Evolutionary conservation across 2,888 invertebrate genomes (phyloP).

Genomic region (Drosophila monieri): DNA sequence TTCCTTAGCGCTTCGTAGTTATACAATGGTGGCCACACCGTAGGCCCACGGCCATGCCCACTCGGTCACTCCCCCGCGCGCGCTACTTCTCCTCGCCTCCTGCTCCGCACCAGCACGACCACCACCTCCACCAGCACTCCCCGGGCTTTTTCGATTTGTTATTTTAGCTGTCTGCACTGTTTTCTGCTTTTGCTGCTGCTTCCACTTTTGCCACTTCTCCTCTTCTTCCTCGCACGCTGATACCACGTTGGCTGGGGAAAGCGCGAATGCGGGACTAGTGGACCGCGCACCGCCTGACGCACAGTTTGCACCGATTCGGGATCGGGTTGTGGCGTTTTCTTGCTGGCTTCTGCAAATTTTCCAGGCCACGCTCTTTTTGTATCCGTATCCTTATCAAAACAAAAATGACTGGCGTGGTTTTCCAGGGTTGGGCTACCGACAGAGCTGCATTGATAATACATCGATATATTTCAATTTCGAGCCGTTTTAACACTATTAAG

Average conservation of each 20-base stretch:
- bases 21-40: conserved; percentile 32
- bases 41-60: conserved; percentile 25
- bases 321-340: conserved; percentile 64
- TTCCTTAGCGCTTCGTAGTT: conserved; percentile 49
- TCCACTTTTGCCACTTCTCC: conserved; percentile 51
- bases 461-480: no score
- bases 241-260: conserved; percentile 65
- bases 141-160: conserved; percentile 67
- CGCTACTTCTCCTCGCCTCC: conserved; percentile 44
- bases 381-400: conserved; percentile 82
- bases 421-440: conserved; percentile 58
- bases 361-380: conserved; percentile 79
- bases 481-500: no score
- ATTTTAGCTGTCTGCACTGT: conserved; percentile 76
- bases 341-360: conserved; percentile 63
- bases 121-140: conserved; percentile 18
- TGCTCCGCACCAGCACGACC: conserved; percentile 44
- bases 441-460: conserved; percentile 52
- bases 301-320: conserved; percentile 61
- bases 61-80: conserved; percentile 27
- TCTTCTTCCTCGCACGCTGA: conserved; percentile 57
- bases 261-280: conserved; percentile 38
- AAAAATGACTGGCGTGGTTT: conserved; percentile 80
- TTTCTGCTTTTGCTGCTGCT: conserved; percentile 34
- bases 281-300: conserved; percentile 55